Conservation (phyloP, 2,888 invertebrate genomes). For the Eupithecia dodoneata region DNA sequence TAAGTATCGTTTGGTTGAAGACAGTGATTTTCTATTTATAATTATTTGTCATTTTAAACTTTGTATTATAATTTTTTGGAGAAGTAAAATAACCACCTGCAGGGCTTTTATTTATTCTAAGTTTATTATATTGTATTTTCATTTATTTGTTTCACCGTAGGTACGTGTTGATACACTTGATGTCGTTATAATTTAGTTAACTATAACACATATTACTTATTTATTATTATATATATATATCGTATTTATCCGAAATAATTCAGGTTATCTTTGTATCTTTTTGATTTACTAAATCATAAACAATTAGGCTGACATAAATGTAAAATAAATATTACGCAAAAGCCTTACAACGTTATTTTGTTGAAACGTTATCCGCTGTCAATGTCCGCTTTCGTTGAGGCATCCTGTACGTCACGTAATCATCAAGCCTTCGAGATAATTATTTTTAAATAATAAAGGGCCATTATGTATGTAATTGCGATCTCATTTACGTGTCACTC, state of each 20-base stretch:
- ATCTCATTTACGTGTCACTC: constrained; percentile 62
- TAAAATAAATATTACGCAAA: not conserved
- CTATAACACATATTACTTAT: too few species aligned
- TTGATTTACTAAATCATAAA: not conserved
- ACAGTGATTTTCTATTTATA: not conserved
- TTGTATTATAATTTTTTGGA: not conserved
- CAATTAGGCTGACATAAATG: not conserved
- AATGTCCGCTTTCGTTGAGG: not conserved
- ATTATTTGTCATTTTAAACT: not conserved
- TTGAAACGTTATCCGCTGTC: not conserved
- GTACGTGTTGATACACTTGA: too few species aligned
- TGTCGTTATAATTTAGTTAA: too few species aligned
- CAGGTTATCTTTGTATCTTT: too few species aligned
- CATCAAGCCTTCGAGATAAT: constrained; percentile 38
- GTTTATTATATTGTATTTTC: too few species aligned
- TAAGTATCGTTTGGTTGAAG: not conserved
- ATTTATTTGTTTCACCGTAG: too few species aligned
- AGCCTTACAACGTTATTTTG: not conserved
- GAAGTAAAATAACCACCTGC: not conserved
- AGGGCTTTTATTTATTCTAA: not conserved
- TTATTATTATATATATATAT: too few species aligned
- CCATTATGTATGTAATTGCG: constrained; percentile 56
- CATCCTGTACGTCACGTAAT: not conserved
- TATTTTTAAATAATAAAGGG: constrained; percentile 49
- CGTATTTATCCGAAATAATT: not conserved